phyloP scores from a whole-genome alignment of 2,797 vertebrate genomes.

The Psittacula echo region DNA sequence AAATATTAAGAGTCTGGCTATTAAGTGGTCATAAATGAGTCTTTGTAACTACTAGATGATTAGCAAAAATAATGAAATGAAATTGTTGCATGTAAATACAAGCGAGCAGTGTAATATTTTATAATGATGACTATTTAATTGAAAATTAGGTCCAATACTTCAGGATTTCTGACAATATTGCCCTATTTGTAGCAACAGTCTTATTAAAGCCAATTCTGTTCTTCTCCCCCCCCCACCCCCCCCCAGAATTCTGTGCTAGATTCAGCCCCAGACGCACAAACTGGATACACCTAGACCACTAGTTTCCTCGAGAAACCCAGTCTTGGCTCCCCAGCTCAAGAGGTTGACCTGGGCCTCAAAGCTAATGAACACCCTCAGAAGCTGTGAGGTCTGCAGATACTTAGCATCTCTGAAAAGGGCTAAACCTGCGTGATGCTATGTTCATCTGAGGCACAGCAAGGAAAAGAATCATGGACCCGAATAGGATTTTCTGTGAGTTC shows the following conservation, averaged over 20 bases:
- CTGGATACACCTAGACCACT: not conserved
- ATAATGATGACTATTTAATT: slow-evolving; percentile 43
- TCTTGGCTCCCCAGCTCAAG: not conserved
- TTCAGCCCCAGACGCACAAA: not conserved
- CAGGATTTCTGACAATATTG: not conserved
- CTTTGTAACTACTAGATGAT: slow-evolving; percentile 53
- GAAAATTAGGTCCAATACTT: not conserved
- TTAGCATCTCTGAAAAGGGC: not conserved
- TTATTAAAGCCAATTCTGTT: not conserved
- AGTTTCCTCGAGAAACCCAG: not conserved
- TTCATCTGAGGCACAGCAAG: not conserved
- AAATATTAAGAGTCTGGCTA: slow-evolving; percentile 53
- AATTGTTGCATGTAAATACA: slow-evolving; percentile 9
- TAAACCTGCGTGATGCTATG: not conserved
- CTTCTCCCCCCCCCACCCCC: not conserved
- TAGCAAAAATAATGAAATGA: slow-evolving; percentile 55
- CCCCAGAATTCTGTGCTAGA: not conserved
- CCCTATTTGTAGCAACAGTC: not conserved
- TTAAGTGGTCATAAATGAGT: slow-evolving; percentile 53
- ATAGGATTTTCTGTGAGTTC: not conserved
- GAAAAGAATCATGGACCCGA: not conserved
- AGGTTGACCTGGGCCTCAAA: not conserved
- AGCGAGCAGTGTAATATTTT: slow-evolving; percentile 17
- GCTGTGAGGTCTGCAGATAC: not conserved
- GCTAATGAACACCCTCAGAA: not conserved